phyloP scores from a whole-genome alignment of 1,140 invertebrate genomes.

The Drosophila nigrodunni region DNA sequence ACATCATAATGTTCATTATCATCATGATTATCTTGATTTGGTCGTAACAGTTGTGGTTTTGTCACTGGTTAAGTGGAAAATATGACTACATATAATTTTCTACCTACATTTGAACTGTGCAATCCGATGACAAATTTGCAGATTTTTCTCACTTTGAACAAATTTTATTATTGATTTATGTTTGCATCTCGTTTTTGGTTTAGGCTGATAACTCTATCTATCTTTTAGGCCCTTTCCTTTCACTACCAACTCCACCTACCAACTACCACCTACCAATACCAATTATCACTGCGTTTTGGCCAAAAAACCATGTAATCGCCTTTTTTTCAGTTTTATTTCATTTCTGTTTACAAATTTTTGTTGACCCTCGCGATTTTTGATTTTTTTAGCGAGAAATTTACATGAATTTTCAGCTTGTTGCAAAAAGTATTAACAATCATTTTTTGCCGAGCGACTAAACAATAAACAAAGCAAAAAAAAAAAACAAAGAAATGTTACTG shows the following conservation, averaged over 20 bases:
- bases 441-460: constrained; percentile 44
- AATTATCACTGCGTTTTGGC: constrained; percentile 33
- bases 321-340: constrained; percentile 20
- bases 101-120: constrained; percentile 16
- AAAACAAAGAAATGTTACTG: constrained; percentile 18
- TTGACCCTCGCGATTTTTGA: constrained; percentile 55
- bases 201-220: constrained; percentile 1
- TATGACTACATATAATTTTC: constrained; percentile 39
- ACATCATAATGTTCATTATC: not conserved
- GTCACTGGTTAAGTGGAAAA: constrained; percentile 31
- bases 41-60: not conserved
- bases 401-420: constrained; percentile 81
- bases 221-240: constrained; percentile 13
- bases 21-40: not conserved
- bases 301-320: not conserved
- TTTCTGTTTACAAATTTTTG: constrained; percentile 36
- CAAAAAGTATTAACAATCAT: constrained; percentile 64
- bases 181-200: constrained; percentile 44
- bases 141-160: constrained; percentile 17
- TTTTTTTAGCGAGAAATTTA: constrained; percentile 78
- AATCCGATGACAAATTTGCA: constrained; percentile 40
- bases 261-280: constrained; percentile 22
- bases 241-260: constrained; percentile 9
- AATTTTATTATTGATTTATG: constrained; percentile 25
- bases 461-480: constrained; percentile 18